phyloP scores from a whole-genome alignment of 2,888 invertebrate species.

The Paralinhomoeus sp. region DNA sequence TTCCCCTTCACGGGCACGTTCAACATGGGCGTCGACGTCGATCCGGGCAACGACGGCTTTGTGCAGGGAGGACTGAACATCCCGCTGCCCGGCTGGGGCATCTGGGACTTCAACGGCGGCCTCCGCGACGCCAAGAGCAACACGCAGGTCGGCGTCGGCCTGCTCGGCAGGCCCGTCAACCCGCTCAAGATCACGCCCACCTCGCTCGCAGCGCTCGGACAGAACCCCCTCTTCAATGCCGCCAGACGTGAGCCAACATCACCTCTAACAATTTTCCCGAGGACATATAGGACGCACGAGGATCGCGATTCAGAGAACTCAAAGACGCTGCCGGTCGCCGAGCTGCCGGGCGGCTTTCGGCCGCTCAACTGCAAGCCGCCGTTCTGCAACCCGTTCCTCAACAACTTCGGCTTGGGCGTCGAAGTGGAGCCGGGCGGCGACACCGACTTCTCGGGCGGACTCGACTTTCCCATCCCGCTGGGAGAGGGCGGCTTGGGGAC shows the following conservation, averaged over 20 bases:
- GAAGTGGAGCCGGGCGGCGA: conserved; percentile 14
- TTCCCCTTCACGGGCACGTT: conserved; percentile 16
- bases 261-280: background rate
- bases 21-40: conserved; percentile 16
- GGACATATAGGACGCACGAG: background rate
- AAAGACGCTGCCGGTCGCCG: conserved; percentile 15
- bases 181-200: conserved; percentile 14
- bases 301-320: conserved; percentile 9
- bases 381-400: conserved; percentile 19
- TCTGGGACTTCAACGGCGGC: conserved; percentile 18
- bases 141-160: conserved; percentile 14
- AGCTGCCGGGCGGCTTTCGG: conserved; percentile 17
- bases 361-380: conserved; percentile 18
- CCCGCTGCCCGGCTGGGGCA: conserved; percentile 19
- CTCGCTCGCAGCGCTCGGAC: conserved; percentile 12
- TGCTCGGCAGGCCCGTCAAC: conserved; percentile 13
- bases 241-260: conserved; percentile 10
- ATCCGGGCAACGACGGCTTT: conserved; percentile 12
- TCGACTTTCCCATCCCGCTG: conserved; percentile 18
- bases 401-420: conserved; percentile 15
- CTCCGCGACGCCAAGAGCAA: conserved; percentile 14
- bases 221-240: conserved; percentile 14
- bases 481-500: conserved; percentile 17
- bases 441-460: conserved; percentile 16
- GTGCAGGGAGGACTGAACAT: conserved; percentile 17